Base-by-base conservation (phyloP, 2,888 invertebrate genomes). In the Biston stratarius region DNA sequence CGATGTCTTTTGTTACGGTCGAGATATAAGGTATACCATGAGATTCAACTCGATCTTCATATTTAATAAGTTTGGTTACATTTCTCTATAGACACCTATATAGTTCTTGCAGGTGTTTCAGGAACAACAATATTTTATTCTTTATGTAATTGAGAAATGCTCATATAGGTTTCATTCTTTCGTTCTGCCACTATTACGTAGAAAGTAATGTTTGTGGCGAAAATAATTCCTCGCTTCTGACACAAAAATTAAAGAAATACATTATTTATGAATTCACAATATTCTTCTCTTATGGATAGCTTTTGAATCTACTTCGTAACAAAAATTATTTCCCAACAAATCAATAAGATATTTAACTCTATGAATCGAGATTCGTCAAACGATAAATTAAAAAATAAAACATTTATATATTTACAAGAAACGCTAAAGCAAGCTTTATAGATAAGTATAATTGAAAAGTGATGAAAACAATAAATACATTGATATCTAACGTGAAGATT, bases 401-500 rank as follows among this genome's bases (percentile, higher is more conserved):
- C 6, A 34, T 34, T 34, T 33, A 6, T 33, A 12, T 38, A 0
- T 38, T 8, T 9, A n/a, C 45, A 34, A 24, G 3, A 24, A 45
- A 33, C n/a, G 5, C 6, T 45, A n/a, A 44, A 33, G n/a, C 5
- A 44, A 57, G 36, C 34, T 40, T n/a, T n/a, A n/a, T n/a, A n/a
- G n/a, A 47, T 15, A 15, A 1, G 11, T 15, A 58, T 9, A 5
- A 12, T 5, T 5, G 6, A 8, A 3, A 38, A 36, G 11, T 5
- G 15, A 12, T 9, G 45, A 45, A n/a, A 12, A n/a, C 6, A 0
- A 38, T 8, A 42, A 33, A n/a, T 48, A 48, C 14, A 48, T 10
- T 34, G 11, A 57, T 44, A 42, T 51, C 6, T 24, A 52, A 38
- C 9, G 36, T 36, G 36, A 60, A 64, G 64, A 34, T 60, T 47